Base-by-base conservation (phyloP, 2,113 vertebrate genomes). In the Panthera uncia region DNA sequence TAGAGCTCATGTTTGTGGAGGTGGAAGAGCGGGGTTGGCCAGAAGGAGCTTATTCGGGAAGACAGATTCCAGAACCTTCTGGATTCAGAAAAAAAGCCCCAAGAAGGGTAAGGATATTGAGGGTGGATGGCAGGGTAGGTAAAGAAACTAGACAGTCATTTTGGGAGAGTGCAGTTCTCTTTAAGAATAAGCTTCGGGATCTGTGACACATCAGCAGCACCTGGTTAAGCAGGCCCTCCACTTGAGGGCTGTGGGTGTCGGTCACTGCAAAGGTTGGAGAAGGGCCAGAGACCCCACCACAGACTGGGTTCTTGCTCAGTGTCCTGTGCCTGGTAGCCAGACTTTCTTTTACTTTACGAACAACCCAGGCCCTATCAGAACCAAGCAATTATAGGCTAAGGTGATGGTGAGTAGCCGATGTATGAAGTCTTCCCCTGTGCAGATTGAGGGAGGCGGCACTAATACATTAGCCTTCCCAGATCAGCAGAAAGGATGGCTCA, bases 261-360 rank as follows among this genome's bases (percentile, higher is more conserved):
- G 33, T 69, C 80, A 18, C 25, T 63, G 15, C 4, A 68, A 61
- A 96, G 45, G 81, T 38, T 3, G 1, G 29, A 25, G 45, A 79
- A 57, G 50, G 48, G 41, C 41, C 52, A 9, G 68, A 69, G 89
- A 71, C 50, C 11, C 57, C 18, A 25, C 7, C 19, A 21, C 27
- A 63, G 52, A 61, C 19, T 2, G 38, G 25, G n/a, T 80, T 86
- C 68, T 86, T 78, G 45, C 10, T 71, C 74, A 48, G 7, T 69
- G 80, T 45, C 36, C 79, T 88, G 3, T 88, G 68, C n/a, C 2
- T 96, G 69, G 71, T 63, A 79, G 76, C 13, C 65, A 68, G 97
- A 89, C 91, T 96, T 95, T 48, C 80, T 97, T 78, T 83, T 76
- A 87, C 84, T 89, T 94, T 78, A 55, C 0, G 15, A 91, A 68